These are phyloP conservation scores for Lophotis ruficrista DNA, from an alignment of 2,113 vertebrate genomes.

Conservation along the genomic window DNA sequence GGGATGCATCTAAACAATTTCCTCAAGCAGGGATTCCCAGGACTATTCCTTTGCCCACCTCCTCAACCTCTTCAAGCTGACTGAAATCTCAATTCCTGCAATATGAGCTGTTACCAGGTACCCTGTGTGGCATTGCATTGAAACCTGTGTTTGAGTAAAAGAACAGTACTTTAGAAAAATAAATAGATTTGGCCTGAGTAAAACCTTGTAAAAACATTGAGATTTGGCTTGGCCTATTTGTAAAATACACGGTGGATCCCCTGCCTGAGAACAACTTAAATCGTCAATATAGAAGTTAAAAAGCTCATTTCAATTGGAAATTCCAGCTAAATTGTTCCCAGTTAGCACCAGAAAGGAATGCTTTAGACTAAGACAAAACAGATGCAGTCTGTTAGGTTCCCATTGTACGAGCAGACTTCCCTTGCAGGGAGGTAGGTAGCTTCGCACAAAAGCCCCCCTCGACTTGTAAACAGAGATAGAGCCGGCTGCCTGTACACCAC, in stretches of 20 bases:
- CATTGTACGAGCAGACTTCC: constrained; percentile 39
- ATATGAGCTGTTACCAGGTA: background rate
- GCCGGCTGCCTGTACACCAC: background rate
- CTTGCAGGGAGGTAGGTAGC: constrained; percentile 62
- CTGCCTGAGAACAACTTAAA: constrained; percentile 46
- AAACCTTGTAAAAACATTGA: constrained; percentile 13
- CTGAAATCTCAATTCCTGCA: background rate
- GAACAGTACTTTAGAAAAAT: background rate
- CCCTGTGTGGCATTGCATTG: background rate
- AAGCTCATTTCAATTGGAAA: constrained; percentile 65
- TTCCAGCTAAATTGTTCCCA: constrained; percentile 70
- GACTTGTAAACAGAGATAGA: constrained; percentile 45
- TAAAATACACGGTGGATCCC: constrained; percentile 32
- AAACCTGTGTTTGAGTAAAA: background rate
- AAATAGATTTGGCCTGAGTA: background rate
- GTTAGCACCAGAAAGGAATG: constrained; percentile 71
- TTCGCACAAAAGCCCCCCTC: constrained; percentile 5
- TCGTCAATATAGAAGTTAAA: constrained; percentile 36
- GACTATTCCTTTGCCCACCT: background rate
- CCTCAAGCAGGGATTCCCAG: background rate
- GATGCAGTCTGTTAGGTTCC: constrained; percentile 61
- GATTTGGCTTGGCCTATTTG: constrained; percentile 1
- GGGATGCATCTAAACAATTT: background rate
- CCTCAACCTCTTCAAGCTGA: background rate
- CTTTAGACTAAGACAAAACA: constrained; percentile 69